These are phyloP conservation scores for Elysia crispata DNA, from an alignment of 2,888 invertebrate species.

Conservation along the genomic window DNA sequence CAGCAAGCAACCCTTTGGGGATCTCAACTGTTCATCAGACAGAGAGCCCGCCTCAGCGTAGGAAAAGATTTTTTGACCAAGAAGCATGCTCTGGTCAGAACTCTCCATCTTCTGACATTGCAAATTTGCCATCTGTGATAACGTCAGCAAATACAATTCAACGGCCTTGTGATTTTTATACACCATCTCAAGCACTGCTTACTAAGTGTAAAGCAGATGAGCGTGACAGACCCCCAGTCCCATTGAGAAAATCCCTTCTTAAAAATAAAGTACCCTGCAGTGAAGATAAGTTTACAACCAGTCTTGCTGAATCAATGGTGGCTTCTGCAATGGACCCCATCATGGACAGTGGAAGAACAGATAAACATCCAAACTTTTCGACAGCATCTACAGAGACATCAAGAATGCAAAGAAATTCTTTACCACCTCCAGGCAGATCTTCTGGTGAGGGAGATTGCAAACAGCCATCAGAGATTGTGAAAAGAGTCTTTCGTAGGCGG, in stretches of 20 bases:
- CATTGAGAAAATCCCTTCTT: neutral
- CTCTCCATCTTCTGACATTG: neutral
- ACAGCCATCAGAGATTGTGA: conserved; percentile 5
- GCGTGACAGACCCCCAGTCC: conserved; percentile 33
- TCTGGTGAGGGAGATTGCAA: neutral
- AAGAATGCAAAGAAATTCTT: no score
- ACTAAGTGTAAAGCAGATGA: no score
- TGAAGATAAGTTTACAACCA: neutral
- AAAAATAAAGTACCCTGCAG: neutral
- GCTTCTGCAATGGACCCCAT: conserved; percentile 30
- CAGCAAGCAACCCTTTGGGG: conserved; percentile 20
- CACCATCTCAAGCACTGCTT: neutral
- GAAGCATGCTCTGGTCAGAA: conserved; percentile 11
- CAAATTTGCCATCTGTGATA: conserved; percentile 15
- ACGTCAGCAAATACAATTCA: conserved; percentile 15
- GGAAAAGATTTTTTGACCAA: conserved; percentile 17
- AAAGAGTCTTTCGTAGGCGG: conserved; percentile 12
- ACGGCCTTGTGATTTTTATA: conserved; percentile 37
- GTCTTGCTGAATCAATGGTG: conserved; percentile 42
- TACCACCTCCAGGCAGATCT: neutral
- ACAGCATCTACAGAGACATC: no score
- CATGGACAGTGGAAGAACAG: neutral
- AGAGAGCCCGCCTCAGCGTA: conserved; percentile 33
- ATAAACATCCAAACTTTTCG: no score
- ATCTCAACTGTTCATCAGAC: neutral